phyloP scores from a whole-genome alignment of 2,888 invertebrate genomes.

The Sylvicola cinctus region DNA sequence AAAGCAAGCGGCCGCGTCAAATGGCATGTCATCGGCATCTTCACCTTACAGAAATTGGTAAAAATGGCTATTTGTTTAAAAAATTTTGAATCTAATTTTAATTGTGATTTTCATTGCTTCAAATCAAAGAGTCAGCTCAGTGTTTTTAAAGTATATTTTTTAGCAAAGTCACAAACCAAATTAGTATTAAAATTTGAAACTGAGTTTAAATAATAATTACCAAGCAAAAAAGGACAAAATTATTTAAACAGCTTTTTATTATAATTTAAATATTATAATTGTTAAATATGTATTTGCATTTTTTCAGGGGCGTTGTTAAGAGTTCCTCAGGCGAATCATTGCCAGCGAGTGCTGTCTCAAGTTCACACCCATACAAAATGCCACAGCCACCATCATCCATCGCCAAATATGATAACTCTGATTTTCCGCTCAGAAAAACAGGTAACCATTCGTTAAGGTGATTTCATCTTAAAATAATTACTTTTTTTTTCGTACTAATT shows the following conservation, averaged over 20 bases:
- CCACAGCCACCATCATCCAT: slow-evolving; percentile 34
- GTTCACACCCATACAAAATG: slow-evolving; percentile 47
- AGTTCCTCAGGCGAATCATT: slow-evolving; percentile 43
- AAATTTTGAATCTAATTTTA: neutral
- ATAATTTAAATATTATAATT: too few species aligned
- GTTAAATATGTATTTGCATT: slow-evolving; percentile 1
- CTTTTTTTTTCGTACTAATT: too few species aligned
- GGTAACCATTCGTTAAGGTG: slow-evolving; percentile 33
- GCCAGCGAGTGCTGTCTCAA: slow-evolving; percentile 33
- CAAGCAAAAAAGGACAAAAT: slow-evolving; percentile 1
- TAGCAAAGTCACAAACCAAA: neutral
- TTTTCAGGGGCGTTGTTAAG: slow-evolving; percentile 37
- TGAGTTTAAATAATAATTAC: neutral
- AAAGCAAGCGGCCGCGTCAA: slow-evolving; percentile 56
- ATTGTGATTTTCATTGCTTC: neutral
- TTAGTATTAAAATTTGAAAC: neutral
- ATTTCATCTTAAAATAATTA: too few species aligned
- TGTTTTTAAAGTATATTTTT: too few species aligned
- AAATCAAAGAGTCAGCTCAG: too few species aligned
- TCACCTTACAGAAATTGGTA: slow-evolving; percentile 64
- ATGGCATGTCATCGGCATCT: slow-evolving; percentile 41
- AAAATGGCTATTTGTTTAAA: slow-evolving; percentile 11
- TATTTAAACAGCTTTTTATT: too few species aligned
- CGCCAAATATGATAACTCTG: slow-evolving; percentile 30
- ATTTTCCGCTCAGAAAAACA: slow-evolving; percentile 88